Base-by-base conservation (phyloP, 92 coral and sea anemone species). In the Siderastrea siderea region DNA sequence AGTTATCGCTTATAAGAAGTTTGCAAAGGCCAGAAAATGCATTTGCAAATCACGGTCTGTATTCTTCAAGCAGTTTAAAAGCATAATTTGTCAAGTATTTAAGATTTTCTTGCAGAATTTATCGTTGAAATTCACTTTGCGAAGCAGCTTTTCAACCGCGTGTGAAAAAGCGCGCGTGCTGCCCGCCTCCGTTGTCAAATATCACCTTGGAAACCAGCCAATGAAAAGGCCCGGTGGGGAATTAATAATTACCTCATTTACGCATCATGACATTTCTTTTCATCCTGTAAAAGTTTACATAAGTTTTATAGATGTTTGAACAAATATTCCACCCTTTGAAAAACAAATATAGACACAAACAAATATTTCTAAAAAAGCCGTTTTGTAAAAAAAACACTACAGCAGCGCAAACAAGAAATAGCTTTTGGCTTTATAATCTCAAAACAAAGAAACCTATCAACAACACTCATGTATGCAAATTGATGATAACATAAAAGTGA, bases 131-230 rank as follows among this genome's bases (percentile, higher is more conserved):
- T 66, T 2, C 19, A 7, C 16, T 55, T 81, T 45, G 14, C 50
- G 60, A 47, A 48, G 83, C 19, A 53, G 43, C 53, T 79, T 65
- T 7, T 2, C 49, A 10, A 19, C 19, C 51, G 76, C 66, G 51
- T 68, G 85, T 73, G 44, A 60, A 73, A 19, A 6, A 49, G 66
- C 57, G 77, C 78, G 77, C 68, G 80, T 6, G 63, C 44, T 45
- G 38, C 47, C 47, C 80, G 60, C 87, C 50, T 19, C 51, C 26
- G 72, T 72, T 59, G 87, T 58, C 79, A 48, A 52, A 19, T 84
- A 66, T 84, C 79, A 48, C 87, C 87, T 45, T 59, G 80, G 80
- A 7, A 73, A 84, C 87, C 62, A 7, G 15, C 50, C 48, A 16
- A 61, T 72, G 15, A 74, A 62, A 57, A 63, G 67, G n/a, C 79